Conservation (phyloP, 2,888 invertebrate genomes). For the Drosophila fulvimacula region DNA sequence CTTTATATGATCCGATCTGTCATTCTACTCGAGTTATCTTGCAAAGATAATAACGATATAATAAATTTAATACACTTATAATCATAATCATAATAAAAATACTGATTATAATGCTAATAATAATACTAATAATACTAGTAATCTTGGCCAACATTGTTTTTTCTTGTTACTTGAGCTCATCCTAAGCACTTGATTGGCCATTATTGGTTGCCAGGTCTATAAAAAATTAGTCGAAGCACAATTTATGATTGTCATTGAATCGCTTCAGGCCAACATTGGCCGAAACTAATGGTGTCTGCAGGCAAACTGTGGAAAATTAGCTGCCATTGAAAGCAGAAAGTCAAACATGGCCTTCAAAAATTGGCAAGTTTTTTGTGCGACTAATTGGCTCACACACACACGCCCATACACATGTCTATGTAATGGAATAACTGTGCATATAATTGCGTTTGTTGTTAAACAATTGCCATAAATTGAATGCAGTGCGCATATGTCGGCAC, state of each 20-base stretch:
- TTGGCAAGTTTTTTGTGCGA: conserved; percentile 26
- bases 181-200: not conserved
- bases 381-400: conserved; percentile 48
- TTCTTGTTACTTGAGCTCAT: not conserved
- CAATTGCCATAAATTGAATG: conserved; percentile 52
- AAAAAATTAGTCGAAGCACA: conserved; percentile 20
- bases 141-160: not conserved
- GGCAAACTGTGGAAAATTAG: conserved; percentile 35
- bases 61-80: too few relatives aligned
- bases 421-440: conserved; percentile 21
- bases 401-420: conserved; percentile 2
- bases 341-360: conserved; percentile 17
- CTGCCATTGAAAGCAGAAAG: conserved; percentile 24
- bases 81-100: not conserved
- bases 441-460: conserved; percentile 54
- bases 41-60: too few relatives aligned
- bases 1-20: not conserved
- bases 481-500: conserved; percentile 23
- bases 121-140: not conserved
- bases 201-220: not conserved
- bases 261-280: not conserved
- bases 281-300: conserved; percentile 41
- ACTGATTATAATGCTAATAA: not conserved
- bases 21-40: not conserved
- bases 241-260: conserved; percentile 19